phyloP scores from a whole-genome alignment of 2,797 vertebrate genomes.

The Spea hammondii region DNA sequence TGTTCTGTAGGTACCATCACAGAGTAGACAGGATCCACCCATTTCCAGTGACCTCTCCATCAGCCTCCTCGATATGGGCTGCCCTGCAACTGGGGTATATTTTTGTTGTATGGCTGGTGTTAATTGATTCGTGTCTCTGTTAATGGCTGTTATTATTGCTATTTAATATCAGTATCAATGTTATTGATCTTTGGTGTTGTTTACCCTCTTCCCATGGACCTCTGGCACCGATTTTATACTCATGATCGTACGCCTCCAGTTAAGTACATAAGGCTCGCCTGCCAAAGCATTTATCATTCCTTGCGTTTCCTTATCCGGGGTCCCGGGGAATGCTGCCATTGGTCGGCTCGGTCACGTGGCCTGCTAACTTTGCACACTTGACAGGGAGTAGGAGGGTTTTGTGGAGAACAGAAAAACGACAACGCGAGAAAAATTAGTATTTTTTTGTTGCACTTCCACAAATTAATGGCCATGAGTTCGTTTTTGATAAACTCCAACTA shows the following conservation, averaged over 20 bases:
- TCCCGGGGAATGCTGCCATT: constrained; percentile 76
- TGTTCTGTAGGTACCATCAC: neutral
- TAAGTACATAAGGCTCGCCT: constrained; percentile 44
- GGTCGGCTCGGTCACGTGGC: constrained; percentile 85
- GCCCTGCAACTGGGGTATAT: neutral
- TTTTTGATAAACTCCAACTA: constrained; percentile 99
- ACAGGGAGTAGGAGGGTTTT: constrained; percentile 87
- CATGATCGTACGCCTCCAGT: constrained; percentile 35
- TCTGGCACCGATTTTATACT: constrained; percentile 30
- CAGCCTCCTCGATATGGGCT: neutral
- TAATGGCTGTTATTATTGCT: neutral
- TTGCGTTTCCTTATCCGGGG: constrained; percentile 93
- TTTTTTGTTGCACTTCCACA: constrained; percentile 86
- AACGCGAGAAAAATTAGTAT: constrained; percentile 92
- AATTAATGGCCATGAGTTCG: constrained; percentile 99
- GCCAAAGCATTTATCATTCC: constrained; percentile 41
- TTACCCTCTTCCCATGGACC: neutral
- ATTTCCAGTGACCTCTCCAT: neutral
- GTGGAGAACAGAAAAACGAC: constrained; percentile 97
- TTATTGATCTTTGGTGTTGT: constrained; percentile 27
- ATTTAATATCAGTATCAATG: constrained; percentile 13
- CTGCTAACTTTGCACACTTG: constrained; percentile 89
- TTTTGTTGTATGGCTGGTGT: neutral
- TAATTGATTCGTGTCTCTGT: neutral
- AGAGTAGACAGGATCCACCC: too few species aligned